phyloP scores from a whole-genome alignment of 2,888 invertebrate species.

The Endomychus coccineus region DNA sequence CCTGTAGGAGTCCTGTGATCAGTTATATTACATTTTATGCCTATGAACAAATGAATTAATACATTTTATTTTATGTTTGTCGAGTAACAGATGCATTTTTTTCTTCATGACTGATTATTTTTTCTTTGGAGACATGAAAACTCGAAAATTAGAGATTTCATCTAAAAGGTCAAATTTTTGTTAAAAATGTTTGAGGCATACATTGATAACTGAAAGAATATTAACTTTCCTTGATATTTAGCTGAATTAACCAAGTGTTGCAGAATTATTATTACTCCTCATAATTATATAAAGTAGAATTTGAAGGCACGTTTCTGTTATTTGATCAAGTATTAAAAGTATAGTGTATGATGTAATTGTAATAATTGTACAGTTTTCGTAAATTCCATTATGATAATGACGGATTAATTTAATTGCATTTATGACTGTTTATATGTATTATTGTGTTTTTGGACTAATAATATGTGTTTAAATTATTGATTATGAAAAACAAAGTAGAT shows the following conservation, averaged over 20 bases:
- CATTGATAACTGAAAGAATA: slow-evolving; percentile 10
- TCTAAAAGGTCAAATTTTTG: too few relatives aligned
- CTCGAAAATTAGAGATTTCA: too few relatives aligned
- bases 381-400: slow-evolving; percentile 31
- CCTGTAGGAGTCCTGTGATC: too few relatives aligned
- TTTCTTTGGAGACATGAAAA: too few relatives aligned
- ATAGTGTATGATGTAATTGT: slow-evolving; percentile 34
- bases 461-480: slow-evolving; percentile 27
- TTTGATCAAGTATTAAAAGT: slow-evolving; percentile 16
- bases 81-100: too few relatives aligned
- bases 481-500: slow-evolving; percentile 14
- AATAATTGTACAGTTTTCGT: slow-evolving; percentile 38
- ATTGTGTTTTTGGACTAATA: slow-evolving; percentile 38
- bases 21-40: too few relatives aligned
- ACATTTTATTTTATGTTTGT: too few relatives aligned
- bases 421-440: slow-evolving; percentile 34
- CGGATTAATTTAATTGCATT: slow-evolving; percentile 31
- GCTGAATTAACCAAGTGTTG: slow-evolving; percentile 17
- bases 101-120: too few relatives aligned
- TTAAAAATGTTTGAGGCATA: slow-evolving; percentile 14
- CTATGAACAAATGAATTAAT: too few relatives aligned
- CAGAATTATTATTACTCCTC: slow-evolving; percentile 13
- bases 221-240: slow-evolving; percentile 13
- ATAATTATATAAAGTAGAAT: slow-evolving; percentile 32
- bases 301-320: slow-evolving; percentile 33